Evolutionary conservation across 2,797 vertebrate species (phyloP).

Genomic region (Halcyon chelicuti): DNA sequence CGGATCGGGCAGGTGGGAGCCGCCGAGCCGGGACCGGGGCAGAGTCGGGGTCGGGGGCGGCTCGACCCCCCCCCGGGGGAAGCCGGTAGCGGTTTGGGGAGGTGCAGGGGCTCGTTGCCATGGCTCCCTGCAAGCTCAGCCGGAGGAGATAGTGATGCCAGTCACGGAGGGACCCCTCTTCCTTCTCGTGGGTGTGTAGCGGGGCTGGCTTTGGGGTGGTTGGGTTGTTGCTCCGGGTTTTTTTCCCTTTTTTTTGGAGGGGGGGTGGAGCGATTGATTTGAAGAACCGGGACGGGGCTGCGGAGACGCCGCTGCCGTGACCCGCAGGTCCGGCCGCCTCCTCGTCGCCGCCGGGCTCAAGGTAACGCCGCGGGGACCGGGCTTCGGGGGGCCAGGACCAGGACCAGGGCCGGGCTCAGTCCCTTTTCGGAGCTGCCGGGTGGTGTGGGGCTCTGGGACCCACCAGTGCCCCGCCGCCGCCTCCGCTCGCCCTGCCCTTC

Average conservation of each 20-base stretch:
- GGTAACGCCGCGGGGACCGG: background rate
- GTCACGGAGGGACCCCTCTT: constrained; percentile 72
- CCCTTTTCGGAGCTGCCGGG: background rate
- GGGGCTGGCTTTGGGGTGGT: constrained; percentile 4
- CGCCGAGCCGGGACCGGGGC: background rate
- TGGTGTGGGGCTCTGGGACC: background rate
- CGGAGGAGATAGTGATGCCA: constrained; percentile 72
- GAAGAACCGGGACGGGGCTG: constrained; percentile 13
- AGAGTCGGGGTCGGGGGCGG: background rate
- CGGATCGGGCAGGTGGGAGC: background rate
- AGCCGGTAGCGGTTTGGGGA: constrained; percentile 1
- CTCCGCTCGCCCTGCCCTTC: background rate
- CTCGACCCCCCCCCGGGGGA: background rate
- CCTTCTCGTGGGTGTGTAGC: constrained; percentile 35
- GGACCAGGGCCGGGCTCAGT: background rate
- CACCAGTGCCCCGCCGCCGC: background rate
- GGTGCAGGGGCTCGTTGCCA: constrained; percentile 72
- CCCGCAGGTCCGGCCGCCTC: background rate
- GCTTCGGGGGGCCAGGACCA: no score
- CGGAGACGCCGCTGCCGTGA: background rate
- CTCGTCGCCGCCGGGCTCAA: background rate
- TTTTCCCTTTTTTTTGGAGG: background rate
- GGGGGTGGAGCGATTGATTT: constrained; percentile 43
- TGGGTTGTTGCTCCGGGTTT: background rate
- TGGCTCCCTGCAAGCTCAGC: constrained; percentile 71